Evolutionary conservation across 2,888 invertebrate genomes (phyloP).

Genomic region (Abscondita cerata): DNA sequence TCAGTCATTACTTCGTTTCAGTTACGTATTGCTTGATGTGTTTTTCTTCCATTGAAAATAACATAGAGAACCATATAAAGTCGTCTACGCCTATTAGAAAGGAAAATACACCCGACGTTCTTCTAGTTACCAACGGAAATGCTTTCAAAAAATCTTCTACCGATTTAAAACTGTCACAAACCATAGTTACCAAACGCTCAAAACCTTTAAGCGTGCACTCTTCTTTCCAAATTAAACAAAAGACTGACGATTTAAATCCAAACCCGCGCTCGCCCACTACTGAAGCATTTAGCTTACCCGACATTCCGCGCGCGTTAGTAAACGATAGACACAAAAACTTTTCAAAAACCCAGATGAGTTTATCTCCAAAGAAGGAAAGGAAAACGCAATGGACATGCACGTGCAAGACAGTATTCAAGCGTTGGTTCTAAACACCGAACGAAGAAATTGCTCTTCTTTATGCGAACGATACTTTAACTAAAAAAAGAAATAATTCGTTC

Average conservation of each 20-base stretch:
- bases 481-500: conserved; percentile 49
- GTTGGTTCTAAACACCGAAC: conserved; percentile 49
- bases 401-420: conserved; percentile 49
- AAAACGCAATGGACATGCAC: conserved; percentile 44
- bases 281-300: conserved; percentile 58
- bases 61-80: neutral
- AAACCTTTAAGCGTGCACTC: conserved; percentile 48
- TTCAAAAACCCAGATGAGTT: conserved; percentile 57
- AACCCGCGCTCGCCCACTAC: conserved; percentile 49
- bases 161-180: neutral
- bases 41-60: conserved; percentile 14
- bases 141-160: neutral
- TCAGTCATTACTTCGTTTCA: too few relatives aligned
- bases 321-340: conserved; percentile 52
- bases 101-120: conserved; percentile 49
- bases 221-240: conserved; percentile 35
- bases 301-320: conserved; percentile 54
- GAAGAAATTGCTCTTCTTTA: conserved; percentile 50
- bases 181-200: conserved; percentile 8
- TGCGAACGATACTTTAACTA: conserved; percentile 52
- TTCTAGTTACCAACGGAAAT: conserved; percentile 39
- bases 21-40: too few relatives aligned
- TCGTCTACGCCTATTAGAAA: neutral
- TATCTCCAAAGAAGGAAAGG: conserved; percentile 37
- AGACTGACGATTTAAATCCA: conserved; percentile 11